Percentiles rank a stretch among this genome's conserved stretches.
Evolutionary conservation across 1,140 invertebrate species (phyloP).

Genomic region (Drosophila aff.): DNA sequence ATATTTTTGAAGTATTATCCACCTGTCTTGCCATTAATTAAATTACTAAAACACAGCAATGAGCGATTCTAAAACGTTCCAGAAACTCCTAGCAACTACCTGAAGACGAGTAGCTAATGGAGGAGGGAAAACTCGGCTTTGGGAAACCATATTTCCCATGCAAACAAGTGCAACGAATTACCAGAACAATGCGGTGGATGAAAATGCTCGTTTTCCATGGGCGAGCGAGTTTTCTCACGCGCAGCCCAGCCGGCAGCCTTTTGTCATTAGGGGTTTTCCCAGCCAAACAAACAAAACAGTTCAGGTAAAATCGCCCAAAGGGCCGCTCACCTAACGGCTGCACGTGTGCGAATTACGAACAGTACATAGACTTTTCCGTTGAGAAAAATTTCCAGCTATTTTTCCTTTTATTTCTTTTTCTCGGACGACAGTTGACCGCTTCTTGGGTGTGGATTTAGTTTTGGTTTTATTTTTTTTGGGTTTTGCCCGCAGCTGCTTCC

Average conservation of each 20-base stretch:
- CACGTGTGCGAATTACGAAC: constrained; percentile 68
- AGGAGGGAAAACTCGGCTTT: constrained; percentile 49
- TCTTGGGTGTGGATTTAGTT: constrained; percentile 48
- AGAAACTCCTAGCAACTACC: constrained; percentile 38
- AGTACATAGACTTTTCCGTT: constrained; percentile 20
- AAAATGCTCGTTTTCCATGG: constrained; percentile 53
- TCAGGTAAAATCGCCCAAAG: constrained; percentile 41
- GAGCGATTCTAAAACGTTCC: constrained; percentile 2
- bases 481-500: constrained; percentile 48
- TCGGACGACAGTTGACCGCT: constrained; percentile 34
- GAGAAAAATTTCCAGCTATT: constrained; percentile 42
- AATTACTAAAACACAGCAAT: background rate
- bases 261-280: constrained; percentile 66
- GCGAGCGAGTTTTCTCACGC: constrained; percentile 76
- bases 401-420: constrained; percentile 26
- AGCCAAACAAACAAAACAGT: constrained; percentile 10
- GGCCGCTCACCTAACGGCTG: constrained; percentile 47
- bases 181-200: constrained; percentile 46
- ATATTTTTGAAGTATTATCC: background rate
- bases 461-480: constrained; percentile 16
- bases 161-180: constrained; percentile 78
- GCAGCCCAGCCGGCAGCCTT: constrained; percentile 24
- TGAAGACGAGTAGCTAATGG: constrained; percentile 36
- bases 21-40: background rate
- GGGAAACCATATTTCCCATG: constrained; percentile 71